Evolutionary conservation across 1,140 invertebrate species (phyloP).

Genomic region (Eupeodes corollae): DNA sequence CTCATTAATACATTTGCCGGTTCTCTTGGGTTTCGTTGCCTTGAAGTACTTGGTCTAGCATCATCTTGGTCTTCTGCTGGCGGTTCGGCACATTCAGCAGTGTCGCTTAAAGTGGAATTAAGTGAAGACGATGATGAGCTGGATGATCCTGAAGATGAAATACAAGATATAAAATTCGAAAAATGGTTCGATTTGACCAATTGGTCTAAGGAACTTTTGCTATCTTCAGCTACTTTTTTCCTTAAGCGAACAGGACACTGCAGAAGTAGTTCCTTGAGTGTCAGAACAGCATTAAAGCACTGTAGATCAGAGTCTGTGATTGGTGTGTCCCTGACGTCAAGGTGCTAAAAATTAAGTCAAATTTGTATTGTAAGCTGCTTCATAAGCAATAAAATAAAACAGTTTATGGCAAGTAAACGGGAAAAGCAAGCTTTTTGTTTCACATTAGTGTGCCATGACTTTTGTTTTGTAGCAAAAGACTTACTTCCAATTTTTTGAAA

Average conservation of each 20-base stretch:
- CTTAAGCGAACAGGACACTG: slow-evolving; percentile 37
- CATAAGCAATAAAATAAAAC: too few species aligned
- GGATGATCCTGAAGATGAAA: too few species aligned
- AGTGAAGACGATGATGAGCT: too few species aligned
- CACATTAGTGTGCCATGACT: too few species aligned
- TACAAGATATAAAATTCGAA: background rate
- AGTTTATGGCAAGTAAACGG: too few species aligned
- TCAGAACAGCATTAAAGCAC: slow-evolving; percentile 49
- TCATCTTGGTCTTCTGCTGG: too few species aligned
- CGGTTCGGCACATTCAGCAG: slow-evolving; percentile 6
- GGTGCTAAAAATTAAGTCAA: slow-evolving; percentile 35
- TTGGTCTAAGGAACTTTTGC: slow-evolving; percentile 9
- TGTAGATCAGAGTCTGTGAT: slow-evolving; percentile 57
- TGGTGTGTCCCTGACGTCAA: slow-evolving; percentile 53
- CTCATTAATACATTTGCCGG: too few species aligned
- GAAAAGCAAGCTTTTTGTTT: too few species aligned
- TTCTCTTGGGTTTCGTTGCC: too few species aligned
- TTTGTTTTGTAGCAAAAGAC: background rate
- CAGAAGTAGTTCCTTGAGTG: slow-evolving; percentile 49
- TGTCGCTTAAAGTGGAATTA: slow-evolving; percentile 20
- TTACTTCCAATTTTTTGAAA: slow-evolving; percentile 52
- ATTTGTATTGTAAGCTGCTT: background rate
- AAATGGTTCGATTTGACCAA: slow-evolving; percentile 14
- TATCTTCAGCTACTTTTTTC: slow-evolving; percentile 8
- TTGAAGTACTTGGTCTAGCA: too few species aligned